Evolutionary conservation across 2,797 vertebrate species (phyloP).

Genomic region (Anisognathus igniventris): DNA sequence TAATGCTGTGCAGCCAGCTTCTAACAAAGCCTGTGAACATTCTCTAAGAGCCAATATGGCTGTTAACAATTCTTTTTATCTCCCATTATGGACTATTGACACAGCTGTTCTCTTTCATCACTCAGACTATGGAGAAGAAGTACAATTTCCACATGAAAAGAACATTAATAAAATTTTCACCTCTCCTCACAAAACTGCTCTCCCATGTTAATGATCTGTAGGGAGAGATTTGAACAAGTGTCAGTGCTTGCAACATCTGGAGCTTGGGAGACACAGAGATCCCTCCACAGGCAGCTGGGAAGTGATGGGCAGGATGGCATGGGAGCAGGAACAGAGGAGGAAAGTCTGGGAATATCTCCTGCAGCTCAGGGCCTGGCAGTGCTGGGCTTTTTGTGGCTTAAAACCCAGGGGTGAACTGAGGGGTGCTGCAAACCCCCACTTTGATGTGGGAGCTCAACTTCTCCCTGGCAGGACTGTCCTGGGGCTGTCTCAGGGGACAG

Average conservation of each 20-base stretch:
- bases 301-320: not conserved
- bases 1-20: not conserved
- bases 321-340: not conserved
- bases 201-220: not conserved
- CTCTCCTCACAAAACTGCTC: not conserved
- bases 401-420: not conserved
- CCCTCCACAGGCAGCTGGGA: not conserved
- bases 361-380: not conserved
- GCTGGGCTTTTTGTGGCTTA: not conserved
- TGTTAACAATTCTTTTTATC: not conserved
- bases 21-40: not conserved
- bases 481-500: accelerated
- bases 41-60: not conserved
- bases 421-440: accelerated
- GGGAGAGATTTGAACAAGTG: not conserved
- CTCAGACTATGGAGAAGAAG: not conserved
- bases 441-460: not conserved
- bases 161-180: not conserved
- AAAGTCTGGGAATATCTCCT: not conserved
- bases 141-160: slow-evolving; percentile 8
- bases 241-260: not conserved
- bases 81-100: not conserved
- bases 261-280: not conserved
- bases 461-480: accelerated
- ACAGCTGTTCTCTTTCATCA: slow-evolving; percentile 8